Percentiles rank a stretch among this genome's conserved stretches.
These are phyloP conservation scores for Peromyscus melanophrys DNA, from an alignment of 2,797 vertebrate species.

Conservation along the genomic window DNA sequence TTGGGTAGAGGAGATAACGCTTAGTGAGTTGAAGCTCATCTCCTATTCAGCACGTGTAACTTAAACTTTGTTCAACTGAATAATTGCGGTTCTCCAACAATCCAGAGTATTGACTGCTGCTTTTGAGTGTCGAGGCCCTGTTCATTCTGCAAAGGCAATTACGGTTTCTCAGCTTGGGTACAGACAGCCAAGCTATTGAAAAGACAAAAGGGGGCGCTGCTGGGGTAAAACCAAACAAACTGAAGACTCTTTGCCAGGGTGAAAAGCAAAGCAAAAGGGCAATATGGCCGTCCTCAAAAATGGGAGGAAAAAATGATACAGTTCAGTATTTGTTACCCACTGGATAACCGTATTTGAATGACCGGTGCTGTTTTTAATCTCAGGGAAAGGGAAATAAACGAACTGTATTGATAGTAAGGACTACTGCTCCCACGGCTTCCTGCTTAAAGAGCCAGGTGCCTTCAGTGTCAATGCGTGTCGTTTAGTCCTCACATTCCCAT, in stretches of 20 bases:
- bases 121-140: constrained; percentile 54
- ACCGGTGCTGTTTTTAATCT: not conserved
- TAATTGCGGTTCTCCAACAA: constrained; percentile 68
- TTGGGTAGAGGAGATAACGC: constrained; percentile 80
- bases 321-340: not conserved
- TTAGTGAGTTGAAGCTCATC: constrained; percentile 72
- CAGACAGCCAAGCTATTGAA: not conserved
- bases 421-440: not conserved
- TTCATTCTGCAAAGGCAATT: constrained; percentile 69
- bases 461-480: not conserved
- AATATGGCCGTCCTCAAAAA: not conserved
- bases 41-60: constrained; percentile 81
- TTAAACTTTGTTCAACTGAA: constrained; percentile 77
- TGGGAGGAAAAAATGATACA: not conserved
- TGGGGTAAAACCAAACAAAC: not conserved
- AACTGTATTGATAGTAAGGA: not conserved
- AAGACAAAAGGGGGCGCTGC: not conserved
- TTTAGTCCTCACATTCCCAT: constrained; percentile 3
- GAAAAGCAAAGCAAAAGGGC: not conserved
- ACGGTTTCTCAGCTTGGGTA: not conserved
- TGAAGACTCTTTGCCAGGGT: not conserved
- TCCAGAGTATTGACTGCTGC: constrained; percentile 47
- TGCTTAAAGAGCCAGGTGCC: not conserved
- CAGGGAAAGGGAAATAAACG: not conserved
- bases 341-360: not conserved